Base-by-base conservation (phyloP, 2,888 invertebrate genomes). In the Sinotaia quadrata region DNA sequence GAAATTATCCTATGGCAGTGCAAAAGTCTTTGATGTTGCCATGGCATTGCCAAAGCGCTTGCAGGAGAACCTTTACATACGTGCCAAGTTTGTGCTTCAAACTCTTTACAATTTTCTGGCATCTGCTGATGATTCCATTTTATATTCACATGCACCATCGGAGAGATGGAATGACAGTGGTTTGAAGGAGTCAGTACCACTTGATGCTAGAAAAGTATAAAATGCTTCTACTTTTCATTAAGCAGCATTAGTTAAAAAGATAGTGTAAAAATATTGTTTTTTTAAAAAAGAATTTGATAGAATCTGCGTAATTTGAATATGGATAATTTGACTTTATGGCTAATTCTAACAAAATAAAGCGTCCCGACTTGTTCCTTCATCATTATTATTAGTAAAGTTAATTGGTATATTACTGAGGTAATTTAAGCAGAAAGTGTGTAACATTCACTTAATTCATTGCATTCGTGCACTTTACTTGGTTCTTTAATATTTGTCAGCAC, bases 11-110 rank as follows among this genome's bases (percentile, higher is more conserved):
- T 7, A 2, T 2, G 61, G 68, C 10, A 59, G 57, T 36, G 70
- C 85, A 15, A 82, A 81, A 52, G 79, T 86, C n/a, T 78, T 73
- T 29, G 76, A 76, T 18, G 66, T 86, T 7, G 74, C 79, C 0
- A 75, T 80, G 57, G 67, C 67, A 21, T 67, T 84, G 24, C 47
- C 47, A 15, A 54, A 18, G 29, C 3, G 1, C 7, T 24, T 41
- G 4, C 24, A 37, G 57, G 76, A 79, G 44, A 84, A 80, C 67
- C 67, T 81, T 56, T 86, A 74, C 70, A 72, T 84, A 7, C 79
- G 83, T 44, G 82, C 84, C 36, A 84, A 85, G 73, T 80, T 83
- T 73, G 84, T 85, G 12, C 57, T 82, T 56, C 77, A 82, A n/a
- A 85, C 86, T 0, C 62, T 87, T 27, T 80, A 82, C 60, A 78